Conservation (phyloP, 2,888 invertebrate genomes). For the Dorcus parallelipipedus region DNA sequence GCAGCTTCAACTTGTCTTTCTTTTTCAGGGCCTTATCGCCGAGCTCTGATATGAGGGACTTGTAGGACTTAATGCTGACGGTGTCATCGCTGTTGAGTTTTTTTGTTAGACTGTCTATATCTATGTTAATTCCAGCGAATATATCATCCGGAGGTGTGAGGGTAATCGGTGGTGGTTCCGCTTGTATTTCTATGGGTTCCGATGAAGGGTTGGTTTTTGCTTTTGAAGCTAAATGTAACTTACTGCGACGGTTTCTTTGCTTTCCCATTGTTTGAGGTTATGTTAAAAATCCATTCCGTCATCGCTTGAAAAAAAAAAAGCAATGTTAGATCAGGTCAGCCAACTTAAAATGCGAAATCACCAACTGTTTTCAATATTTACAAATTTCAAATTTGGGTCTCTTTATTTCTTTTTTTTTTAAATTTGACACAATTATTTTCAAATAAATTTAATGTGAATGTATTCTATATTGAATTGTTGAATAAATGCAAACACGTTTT, state of each 20-base stretch:
- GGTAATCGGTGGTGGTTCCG: not conserved
- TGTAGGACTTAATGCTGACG: constrained; percentile 36
- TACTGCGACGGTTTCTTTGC: not conserved
- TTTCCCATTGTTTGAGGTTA: not conserved
- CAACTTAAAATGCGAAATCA: too few relatives aligned
- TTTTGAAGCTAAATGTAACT: not conserved
- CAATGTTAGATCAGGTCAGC: too few relatives aligned
- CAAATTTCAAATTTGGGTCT: too few relatives aligned
- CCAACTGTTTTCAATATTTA: too few relatives aligned
- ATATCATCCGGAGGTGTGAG: constrained; percentile 24
- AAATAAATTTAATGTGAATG: too few relatives aligned
- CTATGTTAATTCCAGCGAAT: constrained; percentile 32
- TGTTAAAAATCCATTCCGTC: too few relatives aligned
- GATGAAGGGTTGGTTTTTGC: not conserved
- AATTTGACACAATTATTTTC: too few relatives aligned
- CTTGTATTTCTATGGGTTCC: not conserved
- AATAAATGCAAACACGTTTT: too few relatives aligned
- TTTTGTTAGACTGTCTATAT: constrained; percentile 24
- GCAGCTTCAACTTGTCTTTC: constrained; percentile 40
- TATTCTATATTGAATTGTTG: too few relatives aligned
- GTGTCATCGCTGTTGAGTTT: constrained; percentile 30
- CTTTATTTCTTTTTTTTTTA: too few relatives aligned
- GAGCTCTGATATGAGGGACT: constrained; percentile 36
- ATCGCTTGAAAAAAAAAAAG: too few relatives aligned
- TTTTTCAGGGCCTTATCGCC: constrained; percentile 32